These are phyloP conservation scores for Alosa alosa DNA, from an alignment of 2,113 vertebrate species.

Conservation along the genomic window DNA sequence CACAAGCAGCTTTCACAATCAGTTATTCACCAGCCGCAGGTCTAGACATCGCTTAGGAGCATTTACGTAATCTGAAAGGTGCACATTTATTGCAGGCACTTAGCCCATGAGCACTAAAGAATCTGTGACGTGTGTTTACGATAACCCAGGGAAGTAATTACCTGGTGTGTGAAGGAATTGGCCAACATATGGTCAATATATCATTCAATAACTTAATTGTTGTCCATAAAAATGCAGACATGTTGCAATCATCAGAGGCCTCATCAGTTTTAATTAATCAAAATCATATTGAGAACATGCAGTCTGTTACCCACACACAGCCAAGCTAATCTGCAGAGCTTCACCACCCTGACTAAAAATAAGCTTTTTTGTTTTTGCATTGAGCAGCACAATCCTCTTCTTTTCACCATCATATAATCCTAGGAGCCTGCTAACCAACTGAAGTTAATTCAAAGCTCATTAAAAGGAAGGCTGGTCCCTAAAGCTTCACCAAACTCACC, in stretches of 20 bases:
- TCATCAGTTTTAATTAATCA: not conserved
- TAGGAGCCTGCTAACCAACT: too few relatives aligned
- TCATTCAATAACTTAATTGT: not conserved
- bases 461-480: too few relatives aligned
- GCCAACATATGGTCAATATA: not conserved
- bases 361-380: not conserved
- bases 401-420: too few relatives aligned
- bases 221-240: conserved; percentile 9
- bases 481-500: too few relatives aligned
- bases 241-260: not conserved
- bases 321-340: not conserved
- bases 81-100: not conserved
- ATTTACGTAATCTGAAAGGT: not conserved
- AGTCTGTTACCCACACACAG: not conserved
- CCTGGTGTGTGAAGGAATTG: not conserved
- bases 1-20: not conserved
- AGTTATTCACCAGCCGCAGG: not conserved
- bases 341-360: not conserved
- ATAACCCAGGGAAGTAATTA: not conserved
- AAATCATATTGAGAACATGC: not conserved
- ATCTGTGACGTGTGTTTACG: not conserved
- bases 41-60: not conserved
- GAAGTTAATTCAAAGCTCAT: too few relatives aligned
- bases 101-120: not conserved
- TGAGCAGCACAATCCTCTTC: not conserved